Conservation (phyloP, 2,797 vertebrate genomes). For the Pangasius larnaudii region DNA sequence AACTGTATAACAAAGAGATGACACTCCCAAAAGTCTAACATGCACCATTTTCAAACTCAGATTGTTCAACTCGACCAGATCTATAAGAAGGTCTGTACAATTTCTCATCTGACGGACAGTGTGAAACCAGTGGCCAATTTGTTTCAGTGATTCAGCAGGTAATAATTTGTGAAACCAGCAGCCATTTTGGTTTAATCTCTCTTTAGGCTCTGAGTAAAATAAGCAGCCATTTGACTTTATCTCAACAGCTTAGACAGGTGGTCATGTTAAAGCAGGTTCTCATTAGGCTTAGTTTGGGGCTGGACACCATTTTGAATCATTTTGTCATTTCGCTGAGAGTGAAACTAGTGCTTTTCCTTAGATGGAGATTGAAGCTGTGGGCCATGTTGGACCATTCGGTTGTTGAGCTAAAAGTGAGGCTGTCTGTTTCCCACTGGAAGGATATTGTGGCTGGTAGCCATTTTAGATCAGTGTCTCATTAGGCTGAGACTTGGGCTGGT, state of each 20-base stretch:
- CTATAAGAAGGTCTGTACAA: conserved; percentile 7
- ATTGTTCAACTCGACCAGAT: not conserved
- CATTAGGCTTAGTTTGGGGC: not conserved
- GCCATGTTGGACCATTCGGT: not conserved
- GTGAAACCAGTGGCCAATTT: not conserved
- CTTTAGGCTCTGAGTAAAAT: not conserved
- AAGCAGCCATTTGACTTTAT: not conserved
- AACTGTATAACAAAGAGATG: not conserved
- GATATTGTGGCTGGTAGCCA: conserved; percentile 14
- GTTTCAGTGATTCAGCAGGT: not conserved
- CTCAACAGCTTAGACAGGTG: not conserved
- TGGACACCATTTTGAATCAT: not conserved
- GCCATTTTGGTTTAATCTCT: conserved; percentile 5
- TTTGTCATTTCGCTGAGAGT: not conserved
- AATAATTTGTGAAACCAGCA: not conserved
- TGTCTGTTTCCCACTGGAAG: not conserved
- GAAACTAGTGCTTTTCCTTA: not conserved
- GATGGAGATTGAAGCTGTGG: not conserved
- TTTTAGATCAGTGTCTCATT: conserved; percentile 24
- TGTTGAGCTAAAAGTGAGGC: not conserved
- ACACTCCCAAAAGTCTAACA: not conserved
- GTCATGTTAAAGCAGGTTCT: conserved; percentile 15
- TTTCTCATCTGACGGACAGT: not conserved
- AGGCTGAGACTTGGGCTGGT: not conserved
- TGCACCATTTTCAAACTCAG: not conserved